A percentile compares a stretch with the other conserved stretches of the same genome.
These are phyloP conservation scores for Acinonyx jubatus DNA, from an alignment of 2,113 vertebrate species.

Conservation along the genomic window DNA sequence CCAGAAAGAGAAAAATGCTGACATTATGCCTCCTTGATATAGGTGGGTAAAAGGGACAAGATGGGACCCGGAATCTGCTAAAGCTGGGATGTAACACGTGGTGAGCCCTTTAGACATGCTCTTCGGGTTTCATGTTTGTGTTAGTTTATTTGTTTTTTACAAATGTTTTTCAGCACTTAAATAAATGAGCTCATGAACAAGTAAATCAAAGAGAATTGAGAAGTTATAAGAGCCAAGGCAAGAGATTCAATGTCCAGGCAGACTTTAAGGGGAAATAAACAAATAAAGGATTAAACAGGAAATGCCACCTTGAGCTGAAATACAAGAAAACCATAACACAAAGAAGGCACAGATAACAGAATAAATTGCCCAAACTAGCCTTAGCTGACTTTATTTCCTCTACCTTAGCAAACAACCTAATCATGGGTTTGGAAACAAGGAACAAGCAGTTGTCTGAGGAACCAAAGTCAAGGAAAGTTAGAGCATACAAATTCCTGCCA, in stretches of 20 bases:
- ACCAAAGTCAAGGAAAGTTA: slow-evolving; percentile 7
- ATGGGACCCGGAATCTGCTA: neutral
- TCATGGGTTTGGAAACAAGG: neutral
- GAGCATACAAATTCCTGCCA: neutral
- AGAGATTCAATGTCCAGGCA: neutral
- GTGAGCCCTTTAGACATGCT: neutral
- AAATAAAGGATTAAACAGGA: neutral
- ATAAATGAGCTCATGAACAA: neutral
- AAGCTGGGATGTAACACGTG: neutral
- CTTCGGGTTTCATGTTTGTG: neutral
- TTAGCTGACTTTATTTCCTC: neutral
- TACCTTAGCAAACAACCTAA: neutral
- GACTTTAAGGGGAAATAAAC: neutral
- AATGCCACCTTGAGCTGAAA: neutral
- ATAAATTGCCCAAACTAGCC: neutral
- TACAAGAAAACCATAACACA: neutral
- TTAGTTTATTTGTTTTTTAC: neutral
- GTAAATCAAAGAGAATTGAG: neutral
- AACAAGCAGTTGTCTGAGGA: neutral
- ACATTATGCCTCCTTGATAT: neutral
- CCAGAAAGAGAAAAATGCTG: neutral
- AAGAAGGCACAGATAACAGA: neutral
- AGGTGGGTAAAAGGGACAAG: neutral
- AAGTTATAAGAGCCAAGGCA: neutral
- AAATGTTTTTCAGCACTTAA: neutral